A percentile compares a stretch with the other conserved stretches of the same genome.
Evolutionary conservation across 1,140 invertebrate genomes (phyloP).

Genomic region (Micrasema minimum): DNA sequence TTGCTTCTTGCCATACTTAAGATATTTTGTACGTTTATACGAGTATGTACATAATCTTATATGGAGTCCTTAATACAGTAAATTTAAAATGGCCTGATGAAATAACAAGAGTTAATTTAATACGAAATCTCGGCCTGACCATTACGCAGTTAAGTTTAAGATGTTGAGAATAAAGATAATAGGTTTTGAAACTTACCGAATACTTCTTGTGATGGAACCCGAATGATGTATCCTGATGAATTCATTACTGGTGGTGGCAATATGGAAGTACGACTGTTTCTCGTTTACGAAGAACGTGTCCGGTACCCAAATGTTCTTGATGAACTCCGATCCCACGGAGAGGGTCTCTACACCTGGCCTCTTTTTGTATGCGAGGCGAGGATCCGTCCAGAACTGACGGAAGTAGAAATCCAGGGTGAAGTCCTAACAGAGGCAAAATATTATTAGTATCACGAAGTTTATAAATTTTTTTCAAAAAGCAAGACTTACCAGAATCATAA

Average conservation of each 20-base stretch:
- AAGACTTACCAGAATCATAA: too few relatives aligned
- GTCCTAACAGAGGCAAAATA: slow-evolving; percentile 73
- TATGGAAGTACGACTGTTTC: slow-evolving; percentile 98
- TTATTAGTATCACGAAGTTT: too few relatives aligned
- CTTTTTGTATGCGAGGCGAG: slow-evolving; percentile 89
- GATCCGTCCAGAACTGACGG: slow-evolving; percentile 98
- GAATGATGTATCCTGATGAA: slow-evolving; percentile 95
- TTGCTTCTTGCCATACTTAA: too few relatives aligned
- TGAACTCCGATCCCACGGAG: slow-evolving; percentile 92
- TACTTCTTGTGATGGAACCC: slow-evolving; percentile 93
- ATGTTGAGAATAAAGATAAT: too few relatives aligned
- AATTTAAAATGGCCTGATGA: too few relatives aligned
- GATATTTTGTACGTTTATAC: too few relatives aligned
- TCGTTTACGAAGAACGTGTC: slow-evolving; percentile 99
- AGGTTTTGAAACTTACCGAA: slow-evolving; percentile 91
- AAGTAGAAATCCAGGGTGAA: slow-evolving; percentile 99
- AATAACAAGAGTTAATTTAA: too few relatives aligned
- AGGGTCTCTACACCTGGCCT: slow-evolving; percentile 87
- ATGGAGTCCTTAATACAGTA: too few relatives aligned
- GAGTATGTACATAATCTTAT: too few relatives aligned
- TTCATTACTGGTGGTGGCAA: slow-evolving; percentile 96
- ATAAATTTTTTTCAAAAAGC: too few relatives aligned
- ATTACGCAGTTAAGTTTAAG: too few relatives aligned
- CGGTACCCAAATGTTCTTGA: slow-evolving; percentile 98
- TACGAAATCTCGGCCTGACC: too few relatives aligned